A percentile compares a stretch with the other conserved stretches of the same genome.
These are phyloP conservation scores for Sinonovacula constricta DNA, from an alignment of 1,140 invertebrate genomes.

Conservation along the genomic window DNA sequence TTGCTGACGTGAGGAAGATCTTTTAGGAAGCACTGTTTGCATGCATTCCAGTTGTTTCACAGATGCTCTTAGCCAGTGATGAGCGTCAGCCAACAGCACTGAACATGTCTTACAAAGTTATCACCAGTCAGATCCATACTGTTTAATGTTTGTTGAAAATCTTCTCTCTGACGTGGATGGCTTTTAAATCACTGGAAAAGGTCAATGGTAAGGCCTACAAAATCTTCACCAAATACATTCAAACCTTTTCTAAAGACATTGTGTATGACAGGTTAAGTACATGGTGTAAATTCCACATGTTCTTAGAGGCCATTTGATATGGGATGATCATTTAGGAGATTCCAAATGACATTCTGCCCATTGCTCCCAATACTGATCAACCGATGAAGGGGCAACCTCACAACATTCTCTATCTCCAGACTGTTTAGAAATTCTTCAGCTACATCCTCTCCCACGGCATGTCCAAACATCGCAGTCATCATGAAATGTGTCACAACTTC, in stretches of 20 bases:
- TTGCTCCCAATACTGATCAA: constrained; percentile 22
- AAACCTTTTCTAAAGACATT: constrained; percentile 35
- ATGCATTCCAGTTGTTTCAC: not conserved
- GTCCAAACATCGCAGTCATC: constrained; percentile 26
- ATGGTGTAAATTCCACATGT: constrained; percentile 14
- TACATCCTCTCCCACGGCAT: constrained; percentile 6
- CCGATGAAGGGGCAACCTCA: constrained; percentile 11
- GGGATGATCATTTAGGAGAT: constrained; percentile 3
- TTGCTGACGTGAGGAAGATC: not conserved
- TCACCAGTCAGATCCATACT: not conserved
- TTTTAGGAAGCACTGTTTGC: not conserved
- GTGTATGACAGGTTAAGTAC: constrained; percentile 3
- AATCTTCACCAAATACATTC: constrained; percentile 9
- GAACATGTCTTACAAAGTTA: constrained; percentile 3
- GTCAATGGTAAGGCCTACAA: constrained; percentile 9
- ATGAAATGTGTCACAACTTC: constrained; percentile 10
- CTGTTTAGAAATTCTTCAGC: constrained; percentile 12
- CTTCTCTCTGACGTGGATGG: constrained; percentile 12
- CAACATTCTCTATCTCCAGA: not conserved
- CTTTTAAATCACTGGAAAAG: constrained; percentile 24
- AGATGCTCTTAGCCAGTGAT: not conserved
- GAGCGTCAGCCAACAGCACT: constrained; percentile 6
- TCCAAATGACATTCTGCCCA: constrained; percentile 18
- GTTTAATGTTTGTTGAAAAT: not conserved
- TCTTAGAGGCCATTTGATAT: not conserved